Evolutionary conservation across 2,797 vertebrate species (phyloP).

Genomic region (Artibeus lituratus): DNA sequence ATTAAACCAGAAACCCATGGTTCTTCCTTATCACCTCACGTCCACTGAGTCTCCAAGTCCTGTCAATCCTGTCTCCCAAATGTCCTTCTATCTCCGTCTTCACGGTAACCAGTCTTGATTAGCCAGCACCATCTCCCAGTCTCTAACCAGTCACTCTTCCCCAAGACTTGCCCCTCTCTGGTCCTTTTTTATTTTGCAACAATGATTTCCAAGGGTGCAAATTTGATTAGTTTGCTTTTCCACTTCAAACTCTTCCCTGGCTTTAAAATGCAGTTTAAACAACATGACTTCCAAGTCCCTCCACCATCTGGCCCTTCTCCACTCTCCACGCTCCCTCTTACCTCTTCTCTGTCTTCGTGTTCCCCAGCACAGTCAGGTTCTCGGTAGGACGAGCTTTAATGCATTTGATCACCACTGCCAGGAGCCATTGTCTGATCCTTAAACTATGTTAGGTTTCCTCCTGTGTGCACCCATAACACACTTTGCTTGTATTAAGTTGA

Average conservation of each 20-base stretch:
- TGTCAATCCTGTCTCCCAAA: not conserved
- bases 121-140: not conserved
- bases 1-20: not conserved
- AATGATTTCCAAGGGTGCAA: not conserved
- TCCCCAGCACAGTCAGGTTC: not conserved
- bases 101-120: not conserved
- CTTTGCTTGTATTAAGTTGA: slow-evolving; percentile 26
- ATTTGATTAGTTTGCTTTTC: not conserved
- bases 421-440: not conserved
- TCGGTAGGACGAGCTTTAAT: not conserved
- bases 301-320: not conserved
- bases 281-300: not conserved
- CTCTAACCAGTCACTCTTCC: not conserved
- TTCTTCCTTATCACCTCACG: not conserved
- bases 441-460: not conserved
- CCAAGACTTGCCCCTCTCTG: not conserved
- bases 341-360: not conserved
- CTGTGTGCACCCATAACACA: not conserved
- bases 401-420: not conserved
- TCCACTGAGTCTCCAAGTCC: not conserved
- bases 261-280: not conserved
- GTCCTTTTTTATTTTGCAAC: not conserved
- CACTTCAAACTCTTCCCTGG: not conserved
- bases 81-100: not conserved
- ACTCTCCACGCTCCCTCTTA: not conserved